Conservation (phyloP, 2,113 vertebrate genomes). For the Lethenteron camtschaticum region DNA sequence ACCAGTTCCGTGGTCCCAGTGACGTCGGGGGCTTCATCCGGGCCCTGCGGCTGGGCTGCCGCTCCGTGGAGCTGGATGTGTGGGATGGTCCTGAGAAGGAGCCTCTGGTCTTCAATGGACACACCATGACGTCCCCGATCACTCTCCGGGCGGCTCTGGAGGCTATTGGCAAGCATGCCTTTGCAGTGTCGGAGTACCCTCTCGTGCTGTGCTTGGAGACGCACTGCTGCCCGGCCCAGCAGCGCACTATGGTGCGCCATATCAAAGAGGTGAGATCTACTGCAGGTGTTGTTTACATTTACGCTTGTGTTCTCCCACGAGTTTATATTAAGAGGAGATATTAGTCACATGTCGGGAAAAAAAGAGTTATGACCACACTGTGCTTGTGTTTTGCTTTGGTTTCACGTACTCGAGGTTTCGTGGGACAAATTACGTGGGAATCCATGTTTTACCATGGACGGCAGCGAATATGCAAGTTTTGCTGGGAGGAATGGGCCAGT, state of each 20-base stretch:
- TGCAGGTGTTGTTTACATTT: too few relatives aligned
- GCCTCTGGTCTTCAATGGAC: conserved; percentile 59
- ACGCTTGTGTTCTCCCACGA: too few relatives aligned
- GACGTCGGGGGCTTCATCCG: conserved; percentile 63
- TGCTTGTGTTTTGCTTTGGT: too few relatives aligned
- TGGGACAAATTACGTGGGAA: too few relatives aligned
- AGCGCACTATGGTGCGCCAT: conserved; percentile 14
- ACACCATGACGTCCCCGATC: conserved; percentile 37
- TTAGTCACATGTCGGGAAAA: too few relatives aligned
- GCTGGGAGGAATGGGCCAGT: too few relatives aligned
- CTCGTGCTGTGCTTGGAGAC: conserved; percentile 71
- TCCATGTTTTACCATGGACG: too few relatives aligned
- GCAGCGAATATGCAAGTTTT: too few relatives aligned
- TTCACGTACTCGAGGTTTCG: too few relatives aligned
- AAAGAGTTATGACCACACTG: too few relatives aligned
- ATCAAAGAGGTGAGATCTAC: too few relatives aligned
- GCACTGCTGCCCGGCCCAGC: conserved; percentile 57
- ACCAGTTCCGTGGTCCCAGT: conserved; percentile 61
- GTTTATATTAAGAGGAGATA: too few relatives aligned
- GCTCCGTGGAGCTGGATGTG: conserved; percentile 72
- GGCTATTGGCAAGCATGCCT: conserved; percentile 69
- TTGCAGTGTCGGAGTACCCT: conserved; percentile 65
- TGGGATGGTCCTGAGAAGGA: conserved; percentile 60
- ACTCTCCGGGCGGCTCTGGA: conserved; percentile 57
- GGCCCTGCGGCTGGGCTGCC: conserved; percentile 60